These are phyloP conservation scores for Erethizon dorsatum DNA, from an alignment of 2,797 vertebrate species.

Conservation along the genomic window DNA sequence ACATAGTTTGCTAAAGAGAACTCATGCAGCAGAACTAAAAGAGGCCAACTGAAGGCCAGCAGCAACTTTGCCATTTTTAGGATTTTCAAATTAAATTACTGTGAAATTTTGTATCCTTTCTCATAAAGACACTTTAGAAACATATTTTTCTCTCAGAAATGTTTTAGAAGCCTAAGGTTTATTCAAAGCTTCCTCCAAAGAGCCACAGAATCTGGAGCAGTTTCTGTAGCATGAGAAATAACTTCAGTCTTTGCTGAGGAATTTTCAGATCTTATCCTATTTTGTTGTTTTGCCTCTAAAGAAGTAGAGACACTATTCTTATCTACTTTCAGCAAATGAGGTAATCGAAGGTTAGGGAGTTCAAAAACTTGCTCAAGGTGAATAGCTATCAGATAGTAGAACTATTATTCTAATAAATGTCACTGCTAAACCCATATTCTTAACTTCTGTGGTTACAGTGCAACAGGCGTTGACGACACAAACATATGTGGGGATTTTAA, in stretches of 20 bases:
- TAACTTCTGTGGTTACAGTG: not conserved
- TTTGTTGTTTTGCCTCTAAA: not conserved
- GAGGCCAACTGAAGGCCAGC: no score
- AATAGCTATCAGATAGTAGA: not conserved
- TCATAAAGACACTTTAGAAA: not conserved
- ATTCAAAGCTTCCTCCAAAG: not conserved
- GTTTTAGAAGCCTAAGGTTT: not conserved
- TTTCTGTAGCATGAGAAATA: not conserved
- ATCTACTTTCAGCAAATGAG: not conserved
- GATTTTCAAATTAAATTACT: not conserved
- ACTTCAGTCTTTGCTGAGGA: not conserved
- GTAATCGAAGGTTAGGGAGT: not conserved
- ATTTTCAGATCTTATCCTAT: not conserved
- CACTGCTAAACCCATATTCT: not conserved
- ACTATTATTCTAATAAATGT: not conserved
- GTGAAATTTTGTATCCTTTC: not conserved
- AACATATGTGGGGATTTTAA: not conserved
- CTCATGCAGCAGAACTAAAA: not conserved
- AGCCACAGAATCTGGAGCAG: not conserved
- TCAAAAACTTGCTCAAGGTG: not conserved
- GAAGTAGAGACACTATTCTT: not conserved
- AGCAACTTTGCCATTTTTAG: not conserved
- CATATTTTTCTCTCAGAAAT: not conserved
- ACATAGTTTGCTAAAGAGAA: not conserved
- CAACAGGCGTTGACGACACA: not conserved